A percentile compares a stretch with the other conserved stretches of the same genome.
phyloP scores from a whole-genome alignment of 2,113 vertebrate species.

The Dasypus novemcinctus region DNA sequence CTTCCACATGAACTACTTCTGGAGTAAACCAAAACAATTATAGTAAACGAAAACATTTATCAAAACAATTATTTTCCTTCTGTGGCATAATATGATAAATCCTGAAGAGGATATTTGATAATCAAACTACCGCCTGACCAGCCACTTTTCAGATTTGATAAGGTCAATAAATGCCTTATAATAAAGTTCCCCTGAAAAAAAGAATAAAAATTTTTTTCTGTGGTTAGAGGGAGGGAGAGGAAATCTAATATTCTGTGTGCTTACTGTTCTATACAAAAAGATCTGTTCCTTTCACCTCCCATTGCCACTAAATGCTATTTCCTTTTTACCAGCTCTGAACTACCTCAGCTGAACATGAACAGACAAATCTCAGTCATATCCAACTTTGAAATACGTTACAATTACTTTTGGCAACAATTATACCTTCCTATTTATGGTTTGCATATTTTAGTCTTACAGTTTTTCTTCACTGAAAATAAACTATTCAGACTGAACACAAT shows the following conservation, averaged over 20 bases:
- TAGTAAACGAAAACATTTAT: not conserved
- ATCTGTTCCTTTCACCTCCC: not conserved
- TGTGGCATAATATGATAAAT: not conserved
- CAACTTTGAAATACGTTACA: not conserved
- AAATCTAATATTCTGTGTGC: not conserved
- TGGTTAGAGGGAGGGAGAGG: not conserved
- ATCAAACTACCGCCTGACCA: not conserved
- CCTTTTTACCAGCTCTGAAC: not conserved
- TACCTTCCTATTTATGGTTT: not conserved
- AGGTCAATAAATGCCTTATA: not conserved
- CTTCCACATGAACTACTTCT: not conserved
- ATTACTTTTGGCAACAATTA: not conserved
- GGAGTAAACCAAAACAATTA: not conserved
- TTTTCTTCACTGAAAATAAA: conserved; percentile 28
- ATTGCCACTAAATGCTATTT: not conserved
- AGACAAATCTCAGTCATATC: not conserved
- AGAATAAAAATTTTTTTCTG: not conserved
- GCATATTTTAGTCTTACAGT: not conserved
- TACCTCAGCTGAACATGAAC: conserved; percentile 25
- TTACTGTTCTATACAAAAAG: not conserved
- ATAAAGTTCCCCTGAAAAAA: not conserved
- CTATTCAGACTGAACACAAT: not conserved
- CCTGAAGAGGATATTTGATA: not conserved
- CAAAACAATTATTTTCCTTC: not conserved
- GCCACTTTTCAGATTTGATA: conserved; percentile 5